Base-by-base conservation (phyloP, 2,888 invertebrate species). In the Linyphia triangularis region DNA sequence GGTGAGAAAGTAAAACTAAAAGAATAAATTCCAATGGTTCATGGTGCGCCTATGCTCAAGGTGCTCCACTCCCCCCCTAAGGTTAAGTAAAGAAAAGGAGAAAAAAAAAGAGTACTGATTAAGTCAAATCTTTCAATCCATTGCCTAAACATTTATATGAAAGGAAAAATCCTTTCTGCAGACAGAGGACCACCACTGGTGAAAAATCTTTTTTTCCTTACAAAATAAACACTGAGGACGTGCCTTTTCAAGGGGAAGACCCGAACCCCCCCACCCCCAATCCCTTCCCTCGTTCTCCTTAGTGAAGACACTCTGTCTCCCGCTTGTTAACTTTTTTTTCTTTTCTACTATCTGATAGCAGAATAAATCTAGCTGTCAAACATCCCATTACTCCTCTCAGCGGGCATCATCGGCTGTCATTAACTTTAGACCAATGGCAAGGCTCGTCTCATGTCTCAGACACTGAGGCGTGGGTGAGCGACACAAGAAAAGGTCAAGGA, bases 301-400 rank as follows among this genome's bases (percentile, higher is more conserved):
- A 63, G 16, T 61, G 40, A 28, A 30, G 33, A 40, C 30, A 7
- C 40, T 24, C 77, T 24, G 26, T 13, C 30, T 28, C 57, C 28
- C 30, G 10, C 33, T 33, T 59, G 73, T 59, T 57, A 33, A 37
- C 30, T 19, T 59, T 59, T 40, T 63, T 67, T 67, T 67, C 51
- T 33, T 22, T 26, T 81, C 3, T 16, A 61, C 77, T 63, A 40
- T 69, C 59, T 69, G 43, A 59, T 81, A 59, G 37, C 69, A 81
- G 63, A 73, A 83, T 73, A 65, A 83, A 73, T 73, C 83, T 40
- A 83, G 61, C 83, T 83, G 72, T 83, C 83, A 83, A 83, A 83
- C 83, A 83, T 43, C 65, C 82, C 81, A 81, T 81, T 70, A 81
- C 70, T 81, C 40, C 61, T 83, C 73, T 83, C 83, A 73, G 73